Conservation (phyloP, 2,113 vertebrate species). For the Ctenodactylus gundi region DNA sequence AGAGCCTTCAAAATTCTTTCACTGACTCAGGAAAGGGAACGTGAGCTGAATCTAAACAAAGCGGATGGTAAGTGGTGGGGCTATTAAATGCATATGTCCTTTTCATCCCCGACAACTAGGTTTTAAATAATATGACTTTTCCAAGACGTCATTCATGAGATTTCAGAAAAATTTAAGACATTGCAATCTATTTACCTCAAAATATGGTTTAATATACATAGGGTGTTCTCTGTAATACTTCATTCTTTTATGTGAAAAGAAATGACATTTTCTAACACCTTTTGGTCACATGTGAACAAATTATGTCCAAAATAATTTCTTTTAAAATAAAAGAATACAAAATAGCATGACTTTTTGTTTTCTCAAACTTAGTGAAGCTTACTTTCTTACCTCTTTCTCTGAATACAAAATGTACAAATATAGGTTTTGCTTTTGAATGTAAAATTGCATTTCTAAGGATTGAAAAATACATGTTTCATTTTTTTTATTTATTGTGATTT, state of each 20-base stretch:
- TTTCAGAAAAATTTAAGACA: background rate
- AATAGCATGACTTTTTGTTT: too few species aligned
- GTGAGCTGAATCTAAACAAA: background rate
- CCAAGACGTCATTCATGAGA: background rate
- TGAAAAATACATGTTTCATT: background rate
- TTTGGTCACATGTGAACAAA: background rate
- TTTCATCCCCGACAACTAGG: background rate
- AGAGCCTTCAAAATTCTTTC: background rate
- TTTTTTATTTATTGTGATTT: too few species aligned
- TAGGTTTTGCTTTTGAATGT: background rate
- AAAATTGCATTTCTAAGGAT: background rate
- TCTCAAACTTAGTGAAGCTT: background rate
- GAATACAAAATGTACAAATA: background rate
- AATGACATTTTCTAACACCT: background rate
- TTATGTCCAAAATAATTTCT: background rate
- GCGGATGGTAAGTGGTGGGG: too few species aligned
- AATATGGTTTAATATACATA: background rate
- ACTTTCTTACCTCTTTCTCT: background rate
- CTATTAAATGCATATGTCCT: background rate
- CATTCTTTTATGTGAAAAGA: fast-evolving
- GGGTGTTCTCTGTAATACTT: background rate
- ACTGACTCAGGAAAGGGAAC: background rate
- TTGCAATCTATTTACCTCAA: background rate
- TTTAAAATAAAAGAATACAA: background rate
- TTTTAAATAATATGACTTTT: background rate